Evolutionary conservation across 2,113 vertebrate species (phyloP).

Genomic region (Tragelaphus buxtoni): DNA sequence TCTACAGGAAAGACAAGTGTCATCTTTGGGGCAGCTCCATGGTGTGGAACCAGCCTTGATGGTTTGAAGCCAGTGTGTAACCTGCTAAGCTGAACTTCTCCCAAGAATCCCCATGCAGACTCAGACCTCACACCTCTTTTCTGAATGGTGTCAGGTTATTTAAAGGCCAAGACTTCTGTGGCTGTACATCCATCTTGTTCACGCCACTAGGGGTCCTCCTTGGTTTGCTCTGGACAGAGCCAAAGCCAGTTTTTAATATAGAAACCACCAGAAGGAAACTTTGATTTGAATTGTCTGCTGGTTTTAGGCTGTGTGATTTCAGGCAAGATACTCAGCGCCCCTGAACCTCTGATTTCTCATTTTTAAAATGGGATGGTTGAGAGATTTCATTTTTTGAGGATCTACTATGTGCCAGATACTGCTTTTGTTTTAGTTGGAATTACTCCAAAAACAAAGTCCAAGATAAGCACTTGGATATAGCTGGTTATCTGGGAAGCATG

Average conservation of each 20-base stretch:
- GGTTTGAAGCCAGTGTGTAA: too few species aligned
- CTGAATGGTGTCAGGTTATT: not conserved
- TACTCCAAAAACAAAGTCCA: not conserved
- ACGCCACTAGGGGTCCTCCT: slow-evolving; percentile 67
- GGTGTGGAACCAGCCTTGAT: not conserved
- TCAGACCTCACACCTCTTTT: not conserved
- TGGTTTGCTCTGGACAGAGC: slow-evolving; percentile 57
- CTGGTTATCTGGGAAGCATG: not conserved
- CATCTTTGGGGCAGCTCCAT: not conserved
- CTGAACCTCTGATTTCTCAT: not conserved
- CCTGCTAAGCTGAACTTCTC: not conserved
- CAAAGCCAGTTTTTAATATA: not conserved
- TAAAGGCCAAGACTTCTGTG: not conserved
- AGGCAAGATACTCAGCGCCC: not conserved
- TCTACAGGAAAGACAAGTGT: not conserved
- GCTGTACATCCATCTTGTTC: not conserved
- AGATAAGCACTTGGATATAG: not conserved
- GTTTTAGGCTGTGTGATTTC: not conserved
- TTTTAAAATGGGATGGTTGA: not conserved
- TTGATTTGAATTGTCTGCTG: not conserved
- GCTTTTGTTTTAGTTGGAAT: not conserved
- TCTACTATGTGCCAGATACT: not conserved
- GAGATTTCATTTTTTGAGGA: not conserved
- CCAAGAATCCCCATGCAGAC: not conserved
- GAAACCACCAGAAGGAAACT: not conserved